These are phyloP conservation scores for Condylostylus longicornis DNA, from an alignment of 1,140 invertebrate species.

Conservation along the genomic window DNA sequence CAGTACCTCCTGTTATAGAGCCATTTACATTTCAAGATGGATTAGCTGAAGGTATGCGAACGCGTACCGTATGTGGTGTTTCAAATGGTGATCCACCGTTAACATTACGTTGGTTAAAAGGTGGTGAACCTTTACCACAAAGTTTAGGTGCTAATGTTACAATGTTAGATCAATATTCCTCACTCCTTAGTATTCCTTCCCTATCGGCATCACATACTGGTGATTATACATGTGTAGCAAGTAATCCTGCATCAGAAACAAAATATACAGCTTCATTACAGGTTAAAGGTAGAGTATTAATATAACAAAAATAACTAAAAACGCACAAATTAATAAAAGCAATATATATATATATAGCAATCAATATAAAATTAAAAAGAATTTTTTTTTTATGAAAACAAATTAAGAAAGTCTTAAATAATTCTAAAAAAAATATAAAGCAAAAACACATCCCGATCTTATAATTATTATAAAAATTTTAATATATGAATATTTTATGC, in stretches of 20 bases:
- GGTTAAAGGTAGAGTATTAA: slow-evolving; percentile 61
- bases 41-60: slow-evolving; percentile 68
- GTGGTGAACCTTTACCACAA: slow-evolving; percentile 47
- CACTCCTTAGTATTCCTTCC: slow-evolving; percentile 60
- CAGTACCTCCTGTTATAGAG: slow-evolving; percentile 72
- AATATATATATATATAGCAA: neutral
- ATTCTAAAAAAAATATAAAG: neutral
- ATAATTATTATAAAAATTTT: neutral
- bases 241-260: slow-evolving; percentile 60
- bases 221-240: slow-evolving; percentile 67
- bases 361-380: neutral
- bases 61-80: slow-evolving; percentile 69
- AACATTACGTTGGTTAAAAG: slow-evolving; percentile 62
- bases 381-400: neutral
- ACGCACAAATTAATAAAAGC: neutral
- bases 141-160: slow-evolving; percentile 50
- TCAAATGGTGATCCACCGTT: slow-evolving; percentile 63
- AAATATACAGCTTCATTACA: slow-evolving; percentile 64
- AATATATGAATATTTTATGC: neutral
- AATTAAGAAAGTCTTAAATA: neutral
- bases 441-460: neutral
- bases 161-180: slow-evolving; percentile 56
- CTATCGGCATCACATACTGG: slow-evolving; percentile 57
- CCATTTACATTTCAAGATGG: slow-evolving; percentile 69
- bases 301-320: neutral